Conservation (phyloP, 1,140 invertebrate genomes). For the Drosophila melanogaster region Release_6_plus_ISO1_MT NC_004354.4:451001-451500, state of each 20-base stretch:
- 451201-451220: constrained; percentile 68
- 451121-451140: no score
- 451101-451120: no score
- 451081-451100: no score
- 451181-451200: constrained; percentile 28
- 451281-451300: constrained; percentile 64
- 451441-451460: no score
- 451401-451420: constrained; percentile 1
- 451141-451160: not conserved
- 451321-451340: constrained; percentile 32
- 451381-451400: not conserved
- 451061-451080: no score
- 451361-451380: not conserved
- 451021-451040: no score
- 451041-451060: no score
- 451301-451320: constrained; percentile 67
- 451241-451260: constrained; percentile 50
- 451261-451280: constrained; percentile 54
- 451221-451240: constrained; percentile 9
- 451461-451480: not conserved
- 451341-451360: not conserved
- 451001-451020: no score
- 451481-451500: not conserved
- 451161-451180: not conserved
- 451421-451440: not conserved